Evolutionary conservation across 2,888 invertebrate genomes (phyloP).

Genomic region (Pachymerium ferrugineum): DNA sequence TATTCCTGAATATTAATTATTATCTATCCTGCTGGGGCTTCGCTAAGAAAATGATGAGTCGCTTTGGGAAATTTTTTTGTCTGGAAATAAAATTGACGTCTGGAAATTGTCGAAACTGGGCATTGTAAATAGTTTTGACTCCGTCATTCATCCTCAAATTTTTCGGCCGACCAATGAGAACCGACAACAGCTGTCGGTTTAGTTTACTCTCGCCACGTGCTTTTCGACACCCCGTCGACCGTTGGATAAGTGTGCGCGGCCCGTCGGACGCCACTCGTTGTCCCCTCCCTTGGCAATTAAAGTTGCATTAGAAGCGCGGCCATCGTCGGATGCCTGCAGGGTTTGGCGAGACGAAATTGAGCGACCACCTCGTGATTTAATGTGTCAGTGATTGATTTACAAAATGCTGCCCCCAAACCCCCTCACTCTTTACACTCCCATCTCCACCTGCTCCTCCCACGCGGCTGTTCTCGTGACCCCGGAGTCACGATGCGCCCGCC

Average conservation of each 20-base stretch:
- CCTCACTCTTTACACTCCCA: background rate
- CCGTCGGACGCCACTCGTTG: conserved; percentile 5
- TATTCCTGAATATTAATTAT: background rate
- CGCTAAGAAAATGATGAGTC: background rate
- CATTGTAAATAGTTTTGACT: conserved; percentile 2
- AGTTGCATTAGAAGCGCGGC: conserved; percentile 24
- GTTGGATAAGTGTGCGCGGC: background rate
- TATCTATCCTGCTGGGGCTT: background rate
- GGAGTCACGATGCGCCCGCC: background rate
- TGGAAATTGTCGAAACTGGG: background rate
- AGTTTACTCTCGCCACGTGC: conserved; percentile 7
- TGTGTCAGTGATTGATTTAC: conserved; percentile 25
- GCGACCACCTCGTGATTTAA: conserved; percentile 27
- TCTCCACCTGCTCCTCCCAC: conserved; percentile 3
- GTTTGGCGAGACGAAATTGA: conserved; percentile 10
- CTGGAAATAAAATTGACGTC: background rate
- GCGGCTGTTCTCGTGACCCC: conserved; percentile 8
- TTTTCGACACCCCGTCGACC: background rate
- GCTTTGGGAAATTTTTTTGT: background rate
- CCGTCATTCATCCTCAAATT: conserved; percentile 19
- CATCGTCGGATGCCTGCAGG: conserved; percentile 18
- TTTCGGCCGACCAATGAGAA: conserved; percentile 1
- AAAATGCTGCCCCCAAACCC: background rate
- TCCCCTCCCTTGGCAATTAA: conserved; percentile 4
- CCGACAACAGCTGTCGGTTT: conserved; percentile 22